Evolutionary conservation across 2,888 invertebrate species (phyloP).

Genomic region (Tenthredo amoena): DNA sequence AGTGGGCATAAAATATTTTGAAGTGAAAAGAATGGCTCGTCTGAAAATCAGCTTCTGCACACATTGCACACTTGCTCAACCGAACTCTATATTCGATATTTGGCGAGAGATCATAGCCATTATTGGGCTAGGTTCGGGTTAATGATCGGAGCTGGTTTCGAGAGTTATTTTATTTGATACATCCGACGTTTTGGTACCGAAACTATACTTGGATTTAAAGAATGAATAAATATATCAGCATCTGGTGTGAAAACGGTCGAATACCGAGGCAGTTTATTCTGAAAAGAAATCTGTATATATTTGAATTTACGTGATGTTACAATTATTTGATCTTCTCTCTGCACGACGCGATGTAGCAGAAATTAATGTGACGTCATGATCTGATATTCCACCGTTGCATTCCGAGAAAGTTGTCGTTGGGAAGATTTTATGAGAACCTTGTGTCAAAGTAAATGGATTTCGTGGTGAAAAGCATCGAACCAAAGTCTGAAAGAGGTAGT

Average conservation of each 20-base stretch:
- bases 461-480: constrained; percentile 25
- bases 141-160: background rate
- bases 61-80: background rate
- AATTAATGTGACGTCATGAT: constrained; percentile 31
- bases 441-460: constrained; percentile 38
- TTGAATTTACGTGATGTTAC: background rate
- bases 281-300: background rate
- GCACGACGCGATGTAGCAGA: background rate
- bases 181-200: background rate
- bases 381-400: background rate
- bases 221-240: background rate
- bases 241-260: background rate
- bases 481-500: constrained; percentile 16
- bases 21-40: background rate
- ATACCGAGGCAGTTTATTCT: background rate
- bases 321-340: constrained; percentile 12
- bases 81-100: background rate
- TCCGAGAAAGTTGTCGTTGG: constrained; percentile 36
- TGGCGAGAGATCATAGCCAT: background rate
- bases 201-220: background rate
- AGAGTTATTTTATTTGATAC: background rate
- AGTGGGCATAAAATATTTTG: background rate
- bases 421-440: constrained; percentile 26
- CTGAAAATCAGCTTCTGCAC: background rate
- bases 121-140: background rate